Percentiles rank a stretch among this genome's conserved stretches.
Evolutionary conservation across 2,888 invertebrate species (phyloP).

Genomic region (Tetramorium bicarinatum): DNA sequence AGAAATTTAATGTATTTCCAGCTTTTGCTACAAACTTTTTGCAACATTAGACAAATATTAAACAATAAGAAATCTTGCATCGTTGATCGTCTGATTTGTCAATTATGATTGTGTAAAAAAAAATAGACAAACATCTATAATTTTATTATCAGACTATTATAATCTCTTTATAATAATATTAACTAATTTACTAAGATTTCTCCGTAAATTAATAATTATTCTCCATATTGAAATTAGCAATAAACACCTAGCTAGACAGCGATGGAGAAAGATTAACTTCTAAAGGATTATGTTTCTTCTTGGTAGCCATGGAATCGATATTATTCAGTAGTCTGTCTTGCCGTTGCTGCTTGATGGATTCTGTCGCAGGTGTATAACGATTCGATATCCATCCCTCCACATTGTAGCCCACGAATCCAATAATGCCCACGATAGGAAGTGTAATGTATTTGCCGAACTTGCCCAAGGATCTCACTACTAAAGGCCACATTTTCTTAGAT

Average conservation of each 20-base stretch:
- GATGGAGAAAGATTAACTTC: conserved; percentile 85
- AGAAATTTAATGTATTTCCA: conserved; percentile 22
- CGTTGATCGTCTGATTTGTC: background rate
- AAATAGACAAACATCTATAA: background rate
- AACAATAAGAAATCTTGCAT: background rate
- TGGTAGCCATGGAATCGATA: conserved; percentile 71
- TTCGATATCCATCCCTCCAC: conserved; percentile 92
- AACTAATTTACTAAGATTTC: conserved; percentile 10
- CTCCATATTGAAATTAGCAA: background rate
- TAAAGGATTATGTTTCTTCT: conserved; percentile 81
- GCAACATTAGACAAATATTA: background rate
- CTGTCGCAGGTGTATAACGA: conserved; percentile 90
- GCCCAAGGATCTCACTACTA: conserved; percentile 89
- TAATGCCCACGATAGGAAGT: conserved; percentile 93
- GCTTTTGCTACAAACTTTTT: background rate
- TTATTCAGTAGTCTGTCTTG: conserved; percentile 81
- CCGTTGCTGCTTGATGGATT: conserved; percentile 82
- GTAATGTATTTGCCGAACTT: conserved; percentile 93
- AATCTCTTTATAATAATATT: background rate
- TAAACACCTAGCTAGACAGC: conserved; percentile 68
- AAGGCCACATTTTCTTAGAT: conserved; percentile 91
- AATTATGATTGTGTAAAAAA: background rate
- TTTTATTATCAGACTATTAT: background rate
- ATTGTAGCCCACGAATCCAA: conserved; percentile 96
- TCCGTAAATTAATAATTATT: background rate